Conservation (phyloP, 2,888 invertebrate genomes). For the Nephrocerus scutellatus region DNA sequence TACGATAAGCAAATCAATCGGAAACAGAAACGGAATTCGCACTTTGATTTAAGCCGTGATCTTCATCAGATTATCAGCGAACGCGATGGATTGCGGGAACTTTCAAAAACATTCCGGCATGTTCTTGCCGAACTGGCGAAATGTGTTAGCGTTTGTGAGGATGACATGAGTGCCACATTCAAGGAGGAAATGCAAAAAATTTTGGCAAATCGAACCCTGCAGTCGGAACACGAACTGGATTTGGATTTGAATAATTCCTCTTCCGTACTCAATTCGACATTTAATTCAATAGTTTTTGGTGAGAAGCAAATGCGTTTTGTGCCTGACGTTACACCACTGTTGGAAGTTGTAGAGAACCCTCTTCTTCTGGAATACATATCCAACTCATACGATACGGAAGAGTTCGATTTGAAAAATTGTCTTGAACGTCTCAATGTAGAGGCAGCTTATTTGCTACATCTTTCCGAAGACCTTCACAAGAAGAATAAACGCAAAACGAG, state of each 20-base stretch:
- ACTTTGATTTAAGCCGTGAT: constrained; percentile 45
- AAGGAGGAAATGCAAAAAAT: constrained; percentile 52
- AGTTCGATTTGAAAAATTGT: constrained; percentile 60
- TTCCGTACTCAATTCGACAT: constrained; percentile 29
- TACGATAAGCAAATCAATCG: constrained; percentile 46
- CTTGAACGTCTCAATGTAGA: constrained; percentile 60
- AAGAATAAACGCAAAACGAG: constrained; percentile 23
- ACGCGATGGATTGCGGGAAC: constrained; percentile 60
- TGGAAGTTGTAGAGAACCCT: constrained; percentile 57
- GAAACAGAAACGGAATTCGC: constrained; percentile 43
- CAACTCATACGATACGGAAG: constrained; percentile 47
- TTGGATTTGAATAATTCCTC: constrained; percentile 27
- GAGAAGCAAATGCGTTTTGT: constrained; percentile 60
- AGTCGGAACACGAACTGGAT: constrained; percentile 26
- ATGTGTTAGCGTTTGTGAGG: constrained; percentile 69
- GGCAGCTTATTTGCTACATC: constrained; percentile 61
- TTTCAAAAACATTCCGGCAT: constrained; percentile 58
- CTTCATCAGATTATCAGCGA: constrained; percentile 43
- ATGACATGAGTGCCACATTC: constrained; percentile 69
- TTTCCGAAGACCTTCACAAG: constrained; percentile 48
- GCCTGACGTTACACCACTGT: constrained; percentile 58
- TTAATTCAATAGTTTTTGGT: constrained; percentile 23
- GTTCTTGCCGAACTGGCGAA: constrained; percentile 63
- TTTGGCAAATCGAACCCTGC: constrained; percentile 30
- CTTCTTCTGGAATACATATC: constrained; percentile 54